Conservation (phyloP, 2,797 vertebrate species). For the Yasuhikotakia modesta region DNA sequence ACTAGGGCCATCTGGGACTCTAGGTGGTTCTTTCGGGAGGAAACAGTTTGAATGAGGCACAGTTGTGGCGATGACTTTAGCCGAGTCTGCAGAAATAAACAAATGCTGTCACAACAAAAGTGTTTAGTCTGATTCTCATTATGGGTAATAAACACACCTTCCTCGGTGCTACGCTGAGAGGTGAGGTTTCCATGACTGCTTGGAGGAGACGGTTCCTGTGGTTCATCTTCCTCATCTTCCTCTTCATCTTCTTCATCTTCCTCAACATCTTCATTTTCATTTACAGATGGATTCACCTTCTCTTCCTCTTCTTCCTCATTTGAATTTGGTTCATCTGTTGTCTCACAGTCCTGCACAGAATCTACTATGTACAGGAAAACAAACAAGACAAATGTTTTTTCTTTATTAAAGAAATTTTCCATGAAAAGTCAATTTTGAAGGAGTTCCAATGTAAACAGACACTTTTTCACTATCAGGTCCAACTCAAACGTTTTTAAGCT, state of each 20-base stretch:
- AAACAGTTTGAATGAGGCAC: conserved; percentile 78
- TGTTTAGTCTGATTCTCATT: neutral
- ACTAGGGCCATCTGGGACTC: conserved; percentile 70
- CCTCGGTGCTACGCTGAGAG: conserved; percentile 67
- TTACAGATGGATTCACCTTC: conserved; percentile 53
- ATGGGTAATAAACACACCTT: conserved; percentile 67
- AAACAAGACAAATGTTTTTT: neutral
- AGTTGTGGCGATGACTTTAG: conserved; percentile 66
- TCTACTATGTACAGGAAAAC: conserved; percentile 58
- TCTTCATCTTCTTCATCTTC: conserved; percentile 57
- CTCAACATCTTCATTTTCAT: conserved; percentile 69
- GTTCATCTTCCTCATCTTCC: conserved; percentile 65
- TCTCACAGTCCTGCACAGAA: conserved; percentile 69
- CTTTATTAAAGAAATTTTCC: neutral
- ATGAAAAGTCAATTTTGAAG: too few species aligned
- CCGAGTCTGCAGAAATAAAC: conserved; percentile 66
- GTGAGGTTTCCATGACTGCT: conserved; percentile 70
- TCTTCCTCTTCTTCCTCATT: conserved; percentile 59
- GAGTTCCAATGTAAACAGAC: too few species aligned
- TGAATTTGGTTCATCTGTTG: conserved; percentile 41
- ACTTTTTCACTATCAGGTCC: too few species aligned
- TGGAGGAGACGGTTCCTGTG: conserved; percentile 68
- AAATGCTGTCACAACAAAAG: conserved; percentile 1
- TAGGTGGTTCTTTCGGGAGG: conserved; percentile 76
- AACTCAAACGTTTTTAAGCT: too few species aligned